These are phyloP conservation scores for Galeruca laticollis DNA, from an alignment of 2,888 invertebrate genomes.

Conservation along the genomic window DNA sequence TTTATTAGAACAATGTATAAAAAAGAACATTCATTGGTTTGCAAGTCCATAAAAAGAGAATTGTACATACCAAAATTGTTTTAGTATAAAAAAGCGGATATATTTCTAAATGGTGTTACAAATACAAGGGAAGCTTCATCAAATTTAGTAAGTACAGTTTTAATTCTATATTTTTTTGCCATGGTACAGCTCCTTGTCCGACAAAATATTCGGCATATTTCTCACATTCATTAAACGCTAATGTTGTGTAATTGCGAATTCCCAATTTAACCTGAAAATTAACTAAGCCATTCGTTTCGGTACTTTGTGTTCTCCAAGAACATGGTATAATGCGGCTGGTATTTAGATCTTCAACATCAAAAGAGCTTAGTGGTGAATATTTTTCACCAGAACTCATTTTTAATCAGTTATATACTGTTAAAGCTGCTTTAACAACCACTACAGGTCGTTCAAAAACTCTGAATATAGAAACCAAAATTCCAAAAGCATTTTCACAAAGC, in stretches of 20 bases:
- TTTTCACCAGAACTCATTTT: too few species aligned
- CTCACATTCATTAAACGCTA: slow-evolving; percentile 28
- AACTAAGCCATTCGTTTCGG: slow-evolving; percentile 45
- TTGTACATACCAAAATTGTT: slow-evolving; percentile 46
- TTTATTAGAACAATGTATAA: too few species aligned
- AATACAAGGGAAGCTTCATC: too few species aligned
- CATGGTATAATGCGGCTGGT: too few species aligned
- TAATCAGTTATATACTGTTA: slow-evolving; percentile 40
- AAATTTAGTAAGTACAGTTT: slow-evolving; percentile 47
- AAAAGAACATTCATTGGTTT: too few species aligned
- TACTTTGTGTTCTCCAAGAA: too few species aligned
- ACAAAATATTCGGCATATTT: slow-evolving; percentile 46
- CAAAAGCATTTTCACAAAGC: slow-evolving; percentile 36
- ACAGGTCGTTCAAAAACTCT: slow-evolving; percentile 34
- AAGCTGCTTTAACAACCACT: slow-evolving; percentile 32
- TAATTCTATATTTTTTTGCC: slow-evolving; percentile 43
- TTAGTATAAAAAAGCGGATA: slow-evolving; percentile 47
- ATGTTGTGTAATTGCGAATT: slow-evolving; percentile 33
- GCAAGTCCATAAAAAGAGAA: slow-evolving; percentile 48
- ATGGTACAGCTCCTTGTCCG: slow-evolving; percentile 44
- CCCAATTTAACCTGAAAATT: slow-evolving; percentile 36
- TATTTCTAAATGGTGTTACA: too few species aligned
- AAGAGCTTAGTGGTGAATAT: too few species aligned
- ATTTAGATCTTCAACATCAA: too few species aligned
- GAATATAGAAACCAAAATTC: slow-evolving; percentile 35